phyloP scores from a whole-genome alignment of 2,797 vertebrate genomes.

The Gallirallus australis region DNA sequence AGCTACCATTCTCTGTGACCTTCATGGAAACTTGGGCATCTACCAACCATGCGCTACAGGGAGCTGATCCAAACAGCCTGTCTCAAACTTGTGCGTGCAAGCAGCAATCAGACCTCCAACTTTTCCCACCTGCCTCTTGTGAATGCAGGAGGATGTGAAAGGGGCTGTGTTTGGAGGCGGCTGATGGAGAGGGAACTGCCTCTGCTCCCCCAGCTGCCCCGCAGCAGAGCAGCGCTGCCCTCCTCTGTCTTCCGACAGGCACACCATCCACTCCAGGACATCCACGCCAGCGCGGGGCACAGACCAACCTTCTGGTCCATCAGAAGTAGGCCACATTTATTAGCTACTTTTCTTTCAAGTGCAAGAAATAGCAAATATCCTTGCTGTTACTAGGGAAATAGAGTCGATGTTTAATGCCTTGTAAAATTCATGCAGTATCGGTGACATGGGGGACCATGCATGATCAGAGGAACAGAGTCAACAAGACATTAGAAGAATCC shows the following conservation, averaged over 20 bases:
- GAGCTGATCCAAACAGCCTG: background rate
- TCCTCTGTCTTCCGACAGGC: background rate
- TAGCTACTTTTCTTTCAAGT: background rate
- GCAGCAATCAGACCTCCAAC: background rate
- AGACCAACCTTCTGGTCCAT: background rate
- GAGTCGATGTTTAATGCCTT: background rate
- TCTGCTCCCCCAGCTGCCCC: background rate
- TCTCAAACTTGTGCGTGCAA: background rate
- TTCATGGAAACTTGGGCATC: background rate
- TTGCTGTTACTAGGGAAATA: background rate
- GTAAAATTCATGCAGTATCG: background rate
- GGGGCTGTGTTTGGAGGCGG: background rate
- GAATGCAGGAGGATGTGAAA: background rate
- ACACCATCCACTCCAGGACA: background rate
- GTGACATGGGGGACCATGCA: background rate
- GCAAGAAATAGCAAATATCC: background rate
- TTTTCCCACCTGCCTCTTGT: background rate
- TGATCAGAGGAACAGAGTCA: background rate
- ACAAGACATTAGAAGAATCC: background rate
- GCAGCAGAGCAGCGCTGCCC: background rate
- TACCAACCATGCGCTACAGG: background rate
- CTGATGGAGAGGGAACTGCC: rapidly evolving
- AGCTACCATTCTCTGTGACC: background rate
- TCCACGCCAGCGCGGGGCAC: background rate
- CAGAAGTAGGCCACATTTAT: background rate